Evolutionary conservation across 2,113 vertebrate genomes (phyloP).

Genomic region (Nyctibius bracteatus): DNA sequence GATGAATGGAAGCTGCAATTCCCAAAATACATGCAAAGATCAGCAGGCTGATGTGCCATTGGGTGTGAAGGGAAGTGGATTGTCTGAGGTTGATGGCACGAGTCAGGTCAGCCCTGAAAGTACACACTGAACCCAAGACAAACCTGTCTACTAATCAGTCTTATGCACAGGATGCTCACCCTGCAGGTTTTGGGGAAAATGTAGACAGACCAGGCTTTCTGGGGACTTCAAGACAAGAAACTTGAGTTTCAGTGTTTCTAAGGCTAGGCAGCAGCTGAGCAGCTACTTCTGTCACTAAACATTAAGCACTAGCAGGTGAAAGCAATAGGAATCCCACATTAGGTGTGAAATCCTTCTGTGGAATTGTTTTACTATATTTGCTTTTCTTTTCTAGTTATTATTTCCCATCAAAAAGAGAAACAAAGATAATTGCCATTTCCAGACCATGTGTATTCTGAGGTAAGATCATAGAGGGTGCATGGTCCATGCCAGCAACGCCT

Average conservation of each 20-base stretch:
- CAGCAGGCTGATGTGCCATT: too few relatives aligned
- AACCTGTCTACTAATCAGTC: neutral
- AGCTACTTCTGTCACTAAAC: neutral
- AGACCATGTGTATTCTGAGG: neutral
- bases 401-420: neutral
- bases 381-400: neutral
- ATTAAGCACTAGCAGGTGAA: neutral
- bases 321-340: neutral
- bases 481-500: neutral
- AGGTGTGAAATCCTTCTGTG: neutral
- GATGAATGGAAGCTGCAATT: neutral
- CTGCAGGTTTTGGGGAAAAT: neutral
- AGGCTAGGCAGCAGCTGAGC: neutral
- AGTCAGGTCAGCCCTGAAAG: neutral
- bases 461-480: neutral
- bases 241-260: neutral
- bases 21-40: neutral
- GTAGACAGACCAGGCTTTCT: neutral
- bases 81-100: too few relatives aligned
- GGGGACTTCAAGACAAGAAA: neutral
- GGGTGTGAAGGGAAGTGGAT: neutral
- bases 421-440: neutral
- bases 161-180: neutral
- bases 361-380: neutral
- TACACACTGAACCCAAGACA: neutral